Evolutionary conservation across 2,113 vertebrate species (phyloP).

Genomic region (Chroicocephalus ridibundus): DNA sequence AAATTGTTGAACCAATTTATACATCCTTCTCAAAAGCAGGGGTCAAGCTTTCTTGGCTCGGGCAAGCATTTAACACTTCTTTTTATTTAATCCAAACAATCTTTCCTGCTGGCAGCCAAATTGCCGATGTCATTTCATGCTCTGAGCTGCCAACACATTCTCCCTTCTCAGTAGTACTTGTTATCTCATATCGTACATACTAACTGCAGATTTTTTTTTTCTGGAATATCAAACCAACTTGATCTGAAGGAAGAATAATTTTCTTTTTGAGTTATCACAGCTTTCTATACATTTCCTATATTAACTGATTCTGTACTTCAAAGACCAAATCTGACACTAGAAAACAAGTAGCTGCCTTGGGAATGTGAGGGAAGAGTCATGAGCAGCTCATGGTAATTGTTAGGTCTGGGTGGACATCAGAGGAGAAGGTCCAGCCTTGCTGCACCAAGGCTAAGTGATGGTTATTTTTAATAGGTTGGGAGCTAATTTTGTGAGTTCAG

Average conservation of each 20-base stretch:
- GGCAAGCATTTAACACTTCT: background rate
- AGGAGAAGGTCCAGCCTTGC: background rate
- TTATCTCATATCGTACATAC: background rate
- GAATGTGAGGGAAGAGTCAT: background rate
- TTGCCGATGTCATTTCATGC: background rate
- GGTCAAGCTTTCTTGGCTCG: background rate
- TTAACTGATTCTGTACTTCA: background rate
- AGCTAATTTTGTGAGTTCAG: background rate
- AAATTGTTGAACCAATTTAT: conserved; percentile 27
- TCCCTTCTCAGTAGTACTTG: background rate
- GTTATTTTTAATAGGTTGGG: background rate
- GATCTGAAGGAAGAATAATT: background rate
- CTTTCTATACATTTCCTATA: background rate
- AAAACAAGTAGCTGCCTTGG: background rate
- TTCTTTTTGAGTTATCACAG: background rate
- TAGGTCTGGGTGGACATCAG: background rate
- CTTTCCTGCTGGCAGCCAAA: conserved; percentile 24
- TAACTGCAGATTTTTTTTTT: background rate
- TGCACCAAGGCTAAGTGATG: background rate
- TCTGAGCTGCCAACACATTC: background rate
- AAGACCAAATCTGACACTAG: background rate
- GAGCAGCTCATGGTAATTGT: background rate
- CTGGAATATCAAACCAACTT: background rate
- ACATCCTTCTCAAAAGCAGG: conserved; percentile 13
- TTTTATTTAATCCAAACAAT: conserved; percentile 20